phyloP scores from a whole-genome alignment of 1,140 invertebrate genomes.

The Diachasma alloeum region DNA sequence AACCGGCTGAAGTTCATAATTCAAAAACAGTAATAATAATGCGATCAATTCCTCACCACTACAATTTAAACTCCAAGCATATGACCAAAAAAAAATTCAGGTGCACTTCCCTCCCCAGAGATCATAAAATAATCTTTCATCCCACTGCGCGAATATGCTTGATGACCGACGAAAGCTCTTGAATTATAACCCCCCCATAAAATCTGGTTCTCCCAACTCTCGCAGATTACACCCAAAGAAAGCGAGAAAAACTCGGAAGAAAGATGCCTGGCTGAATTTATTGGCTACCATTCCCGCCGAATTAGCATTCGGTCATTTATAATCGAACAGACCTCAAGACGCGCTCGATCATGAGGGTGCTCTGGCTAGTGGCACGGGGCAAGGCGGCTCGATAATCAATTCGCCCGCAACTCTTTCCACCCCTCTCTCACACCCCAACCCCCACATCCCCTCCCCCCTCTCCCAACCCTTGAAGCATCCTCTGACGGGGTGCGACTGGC shows the following conservation, averaged over 20 bases:
- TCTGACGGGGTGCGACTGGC: conserved; percentile 2
- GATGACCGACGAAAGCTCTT: neutral
- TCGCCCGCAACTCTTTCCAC: conserved; percentile 6
- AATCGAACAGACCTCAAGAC: conserved; percentile 21
- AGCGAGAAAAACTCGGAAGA: neutral
- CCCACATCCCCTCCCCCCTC: neutral
- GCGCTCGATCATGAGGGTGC: neutral
- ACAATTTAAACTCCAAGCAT: too few relatives aligned
- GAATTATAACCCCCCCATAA: neutral
- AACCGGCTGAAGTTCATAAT: too few relatives aligned
- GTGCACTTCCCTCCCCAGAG: neutral
- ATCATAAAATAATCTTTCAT: conserved; percentile 14
- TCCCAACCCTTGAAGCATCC: neutral
- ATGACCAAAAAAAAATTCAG: neutral
- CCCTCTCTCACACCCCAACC: neutral
- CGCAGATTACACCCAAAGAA: neutral
- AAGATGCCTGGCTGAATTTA: conserved; percentile 6
- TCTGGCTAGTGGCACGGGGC: neutral
- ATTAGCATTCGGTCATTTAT: conserved; percentile 33
- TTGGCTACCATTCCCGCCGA: neutral
- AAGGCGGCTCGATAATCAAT: conserved; percentile 22
- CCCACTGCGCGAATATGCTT: neutral
- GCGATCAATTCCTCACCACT: too few relatives aligned
- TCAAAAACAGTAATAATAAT: too few relatives aligned
- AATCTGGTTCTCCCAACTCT: neutral